Base-by-base conservation (phyloP, 2,888 invertebrate species). In the Polymixis flavicincta region DNA sequence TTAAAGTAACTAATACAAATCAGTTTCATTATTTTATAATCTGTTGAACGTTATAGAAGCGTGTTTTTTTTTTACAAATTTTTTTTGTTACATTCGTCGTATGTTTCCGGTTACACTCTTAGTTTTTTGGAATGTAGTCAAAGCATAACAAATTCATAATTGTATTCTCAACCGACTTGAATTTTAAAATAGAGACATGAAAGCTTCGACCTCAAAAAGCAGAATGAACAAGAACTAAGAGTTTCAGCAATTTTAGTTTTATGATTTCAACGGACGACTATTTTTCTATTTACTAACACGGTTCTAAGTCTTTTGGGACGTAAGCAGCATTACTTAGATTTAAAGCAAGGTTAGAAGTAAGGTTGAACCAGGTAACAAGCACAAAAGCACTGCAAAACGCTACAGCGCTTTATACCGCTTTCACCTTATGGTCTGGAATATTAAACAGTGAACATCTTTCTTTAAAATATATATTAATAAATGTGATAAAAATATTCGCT, bases 371-470 rank as follows among this genome's bases (percentile, higher is more conserved):
- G 28, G 42, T 52, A 28, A 28, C 6, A 37, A 45, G 1, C 50
- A 42, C 5, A n/a, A 50, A 57, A 57, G 9, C 19, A 57, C 57
- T 28, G 5, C n/a, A 57, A 19, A 28, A 9, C 1, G 1, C 9
- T 9, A 19, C 9, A 57, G 9, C 28, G 5, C 0, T 19, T 28
- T 73, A 61, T 67, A 66, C 19, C 57, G 67, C 28, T 57, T 19
- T 19, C 6, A 22, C 32, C 14, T 11, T 8, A 11, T 25, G 54
- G 54, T 48, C 37, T 48, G n/a, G 54, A 67, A 67, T 57, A 42
- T 78, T 67, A 42, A 78, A 50, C 5, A 42, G 55, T 11, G 14
- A 19, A 45, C n/a, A 19, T 32, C 32, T 32, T 32, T n/a, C n/a
- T n/a, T n/a, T n/a, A n/a, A n/a, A n/a, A n/a, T n/a, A n/a, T n/a